Base-by-base conservation (phyloP, 1,140 invertebrate species). In the Drosophila repleta region DNA sequence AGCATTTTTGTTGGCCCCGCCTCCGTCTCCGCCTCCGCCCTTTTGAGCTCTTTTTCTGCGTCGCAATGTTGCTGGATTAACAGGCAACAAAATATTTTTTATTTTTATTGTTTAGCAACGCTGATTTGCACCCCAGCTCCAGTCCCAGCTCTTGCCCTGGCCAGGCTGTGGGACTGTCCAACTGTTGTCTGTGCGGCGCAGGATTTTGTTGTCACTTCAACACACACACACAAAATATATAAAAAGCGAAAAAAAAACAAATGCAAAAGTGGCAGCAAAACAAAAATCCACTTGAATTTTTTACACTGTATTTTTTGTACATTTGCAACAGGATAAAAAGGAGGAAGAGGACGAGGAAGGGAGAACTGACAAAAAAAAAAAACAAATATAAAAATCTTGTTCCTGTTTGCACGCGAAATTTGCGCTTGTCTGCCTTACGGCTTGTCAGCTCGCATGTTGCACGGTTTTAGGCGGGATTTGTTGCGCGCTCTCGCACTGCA, bases 131-230 rank as follows among this genome's bases (percentile, higher is more conserved):
- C n/a, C 68, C 65, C 45, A 29, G 8, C 15, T 4, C n/a, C 29
- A 32, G 29, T 13, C 21, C 24, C 17, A 4, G n/a, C 29, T 8
- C 29, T 11, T 11, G 15, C 13, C 39, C 10, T 17, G 46, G 21
- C 43, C 49, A 39, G 55, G 64, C 41, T 43, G 49, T 63, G 71
- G 74, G 55, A 60, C 20, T 62, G 57, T 57, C 53, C 87, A 79
- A 82, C 79, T 76, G 58, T 70, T 75, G 52, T 65, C 53, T 63
- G 58, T 57, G 45, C 21, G 32, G 67, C 61, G 32, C 76, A 79
- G 84, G 84, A 88, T 88, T 88, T 88, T 89, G 83, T 88, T 88
- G 83, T 88, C 83, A 88, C 83, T 89, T 88, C 84, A 88, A 88
- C 83, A 88, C 75, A 88, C 68, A 65, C 55, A 77, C 53, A 24